Evolutionary conservation across 1,140 invertebrate genomes (phyloP).

Genomic region (Drosophila willistoni): DNA sequence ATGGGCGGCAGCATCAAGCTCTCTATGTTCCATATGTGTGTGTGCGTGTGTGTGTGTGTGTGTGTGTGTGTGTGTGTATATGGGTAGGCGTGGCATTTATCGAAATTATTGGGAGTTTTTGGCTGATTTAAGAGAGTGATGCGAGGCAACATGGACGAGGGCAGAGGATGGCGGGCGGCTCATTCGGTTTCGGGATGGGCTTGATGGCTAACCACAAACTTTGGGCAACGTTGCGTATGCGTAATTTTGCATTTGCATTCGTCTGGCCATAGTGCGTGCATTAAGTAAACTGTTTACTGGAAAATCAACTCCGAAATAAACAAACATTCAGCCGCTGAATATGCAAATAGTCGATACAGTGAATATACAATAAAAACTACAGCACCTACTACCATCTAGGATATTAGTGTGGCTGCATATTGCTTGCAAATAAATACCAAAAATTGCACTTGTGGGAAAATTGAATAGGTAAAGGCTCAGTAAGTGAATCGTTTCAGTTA

Average conservation of each 20-base stretch:
- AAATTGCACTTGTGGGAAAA: background rate
- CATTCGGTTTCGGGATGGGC: background rate
- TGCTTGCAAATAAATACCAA: background rate
- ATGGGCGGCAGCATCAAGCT: constrained; percentile 1
- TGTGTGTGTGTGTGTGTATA: constrained; percentile 17
- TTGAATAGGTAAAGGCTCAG: no score
- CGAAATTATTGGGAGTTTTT: constrained; percentile 63
- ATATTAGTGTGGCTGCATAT: background rate
- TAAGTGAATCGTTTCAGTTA: no score
- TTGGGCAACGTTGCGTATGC: constrained; percentile 73
- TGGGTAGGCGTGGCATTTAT: constrained; percentile 62
- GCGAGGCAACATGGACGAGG: background rate
- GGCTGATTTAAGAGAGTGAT: constrained; percentile 2
- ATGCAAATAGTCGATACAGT: constrained; percentile 48
- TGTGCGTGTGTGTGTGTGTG: background rate
- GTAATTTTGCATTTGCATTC: constrained; percentile 72
- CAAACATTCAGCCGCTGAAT: constrained; percentile 70
- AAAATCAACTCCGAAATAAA: constrained; percentile 82
- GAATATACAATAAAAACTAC: background rate
- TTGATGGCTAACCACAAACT: constrained; percentile 64
- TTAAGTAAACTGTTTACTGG: constrained; percentile 82
- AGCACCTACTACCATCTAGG: background rate
- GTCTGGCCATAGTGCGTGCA: constrained; percentile 49
- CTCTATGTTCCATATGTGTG: background rate
- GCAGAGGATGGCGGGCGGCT: background rate